Evolutionary conservation across 2,113 vertebrate species (phyloP).

Genomic region (Gallinago media): DNA sequence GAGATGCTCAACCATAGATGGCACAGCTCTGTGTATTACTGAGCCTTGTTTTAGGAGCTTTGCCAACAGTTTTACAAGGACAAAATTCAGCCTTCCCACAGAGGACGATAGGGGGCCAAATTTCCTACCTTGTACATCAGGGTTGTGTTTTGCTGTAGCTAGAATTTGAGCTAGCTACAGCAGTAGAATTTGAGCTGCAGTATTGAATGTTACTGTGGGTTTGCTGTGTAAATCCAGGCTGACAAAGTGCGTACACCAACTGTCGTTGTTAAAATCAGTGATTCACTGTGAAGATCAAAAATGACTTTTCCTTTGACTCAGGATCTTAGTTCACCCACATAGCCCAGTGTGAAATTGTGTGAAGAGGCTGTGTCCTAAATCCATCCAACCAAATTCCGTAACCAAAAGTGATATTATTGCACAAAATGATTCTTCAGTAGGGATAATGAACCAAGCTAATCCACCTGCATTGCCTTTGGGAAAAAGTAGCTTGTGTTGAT

Average conservation of each 20-base stretch:
- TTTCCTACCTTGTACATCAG: background rate
- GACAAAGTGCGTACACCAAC: background rate
- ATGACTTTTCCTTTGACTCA: background rate
- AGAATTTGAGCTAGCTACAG: background rate
- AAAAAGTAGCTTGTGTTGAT: background rate
- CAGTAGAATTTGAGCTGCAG: background rate
- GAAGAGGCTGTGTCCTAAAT: background rate
- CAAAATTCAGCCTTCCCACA: background rate
- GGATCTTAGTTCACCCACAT: background rate
- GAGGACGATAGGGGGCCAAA: background rate
- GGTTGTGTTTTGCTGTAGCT: background rate
- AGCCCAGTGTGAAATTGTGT: background rate
- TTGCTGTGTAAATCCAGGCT: constrained; percentile 17
- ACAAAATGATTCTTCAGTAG: background rate
- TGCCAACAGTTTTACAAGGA: background rate
- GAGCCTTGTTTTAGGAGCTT: background rate
- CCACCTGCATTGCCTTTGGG: background rate
- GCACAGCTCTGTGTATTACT: background rate
- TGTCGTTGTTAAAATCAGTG: background rate
- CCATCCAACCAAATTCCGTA: background rate
- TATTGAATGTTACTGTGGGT: constrained; percentile 11
- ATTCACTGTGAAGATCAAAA: constrained; percentile 6
- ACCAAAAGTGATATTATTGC: background rate
- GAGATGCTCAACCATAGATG: background rate
- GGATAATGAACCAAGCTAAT: background rate